phyloP scores from a whole-genome alignment of 2,113 vertebrate species.

The Arothron firmamentum region DNA sequence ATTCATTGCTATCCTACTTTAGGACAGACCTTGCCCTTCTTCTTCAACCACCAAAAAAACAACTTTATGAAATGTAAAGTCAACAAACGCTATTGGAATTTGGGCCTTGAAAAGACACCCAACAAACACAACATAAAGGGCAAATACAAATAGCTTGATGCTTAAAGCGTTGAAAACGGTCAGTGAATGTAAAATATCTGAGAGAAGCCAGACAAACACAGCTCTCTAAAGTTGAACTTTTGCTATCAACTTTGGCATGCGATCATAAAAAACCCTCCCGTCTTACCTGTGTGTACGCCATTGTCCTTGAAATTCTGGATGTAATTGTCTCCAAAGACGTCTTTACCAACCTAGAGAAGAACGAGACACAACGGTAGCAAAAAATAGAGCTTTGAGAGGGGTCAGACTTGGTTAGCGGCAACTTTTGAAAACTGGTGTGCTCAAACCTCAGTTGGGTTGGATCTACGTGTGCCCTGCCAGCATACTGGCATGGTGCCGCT shows the following conservation, averaged over 20 bases:
- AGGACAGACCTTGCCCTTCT: no score
- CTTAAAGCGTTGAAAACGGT: constrained; percentile 18
- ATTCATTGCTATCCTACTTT: no score
- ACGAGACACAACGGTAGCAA: constrained; percentile 65
- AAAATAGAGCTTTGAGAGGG: constrained; percentile 62
- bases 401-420: constrained; percentile 76
- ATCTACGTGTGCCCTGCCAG: constrained; percentile 70
- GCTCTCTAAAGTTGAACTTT: constrained; percentile 7
- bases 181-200: constrained; percentile 4
- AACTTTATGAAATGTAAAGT: background rate
- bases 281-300: constrained; percentile 87
- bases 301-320: constrained; percentile 92
- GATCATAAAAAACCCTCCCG: constrained; percentile 5
- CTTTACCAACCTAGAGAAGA: constrained; percentile 89
- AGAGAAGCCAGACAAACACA: background rate
- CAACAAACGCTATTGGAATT: background rate
- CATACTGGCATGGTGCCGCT: constrained; percentile 73
- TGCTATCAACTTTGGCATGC: constrained; percentile 39
- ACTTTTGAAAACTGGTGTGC: constrained; percentile 69
- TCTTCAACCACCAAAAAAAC: no score
- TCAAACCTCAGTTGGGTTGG: constrained; percentile 70
- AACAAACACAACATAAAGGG: constrained; percentile 13
- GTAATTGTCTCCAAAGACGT: constrained; percentile 94
- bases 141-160: constrained; percentile 6
- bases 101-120: background rate